phyloP scores from a whole-genome alignment of 2,113 vertebrate genomes.

The Elephantulus edwardii region DNA sequence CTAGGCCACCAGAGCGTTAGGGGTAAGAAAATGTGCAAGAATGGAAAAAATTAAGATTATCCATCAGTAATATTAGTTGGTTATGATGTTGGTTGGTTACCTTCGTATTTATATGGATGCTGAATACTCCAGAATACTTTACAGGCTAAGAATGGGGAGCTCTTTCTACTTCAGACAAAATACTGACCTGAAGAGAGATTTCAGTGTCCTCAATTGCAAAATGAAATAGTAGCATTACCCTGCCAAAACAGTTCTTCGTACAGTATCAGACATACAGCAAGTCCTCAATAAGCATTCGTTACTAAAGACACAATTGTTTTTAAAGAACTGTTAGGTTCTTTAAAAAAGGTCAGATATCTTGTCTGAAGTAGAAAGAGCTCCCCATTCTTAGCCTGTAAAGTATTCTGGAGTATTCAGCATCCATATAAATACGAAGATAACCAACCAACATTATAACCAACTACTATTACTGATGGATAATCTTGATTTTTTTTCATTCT shows the following conservation, averaged over 20 bases:
- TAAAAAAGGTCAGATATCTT: conserved; percentile 34
- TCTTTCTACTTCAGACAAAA: conserved; percentile 22
- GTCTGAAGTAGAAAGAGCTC: not conserved
- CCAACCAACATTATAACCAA: conserved; percentile 34
- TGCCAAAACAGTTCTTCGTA: too few relatives aligned
- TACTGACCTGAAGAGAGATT: too few relatives aligned
- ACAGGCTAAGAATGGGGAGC: not conserved
- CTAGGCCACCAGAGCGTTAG: too few relatives aligned
- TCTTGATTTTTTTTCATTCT: too few relatives aligned
- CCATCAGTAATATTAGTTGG: conserved; percentile 27
- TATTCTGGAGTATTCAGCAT: not conserved
- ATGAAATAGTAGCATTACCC: too few relatives aligned
- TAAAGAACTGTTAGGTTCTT: too few relatives aligned
- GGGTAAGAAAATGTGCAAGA: too few relatives aligned
- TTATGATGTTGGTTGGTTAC: conserved; percentile 23
- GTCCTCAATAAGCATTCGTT: too few relatives aligned
- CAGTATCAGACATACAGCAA: too few relatives aligned
- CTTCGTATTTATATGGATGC: conserved; percentile 15
- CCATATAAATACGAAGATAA: conserved; percentile 3
- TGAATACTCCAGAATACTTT: not conserved
- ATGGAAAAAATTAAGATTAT: too few relatives aligned
- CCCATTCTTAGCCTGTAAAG: not conserved
- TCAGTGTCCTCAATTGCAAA: too few relatives aligned
- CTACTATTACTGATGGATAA: conserved; percentile 29
- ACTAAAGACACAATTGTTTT: too few relatives aligned